Conservation (phyloP, 2,888 invertebrate species). For the Ochlodes sylvanus region DNA sequence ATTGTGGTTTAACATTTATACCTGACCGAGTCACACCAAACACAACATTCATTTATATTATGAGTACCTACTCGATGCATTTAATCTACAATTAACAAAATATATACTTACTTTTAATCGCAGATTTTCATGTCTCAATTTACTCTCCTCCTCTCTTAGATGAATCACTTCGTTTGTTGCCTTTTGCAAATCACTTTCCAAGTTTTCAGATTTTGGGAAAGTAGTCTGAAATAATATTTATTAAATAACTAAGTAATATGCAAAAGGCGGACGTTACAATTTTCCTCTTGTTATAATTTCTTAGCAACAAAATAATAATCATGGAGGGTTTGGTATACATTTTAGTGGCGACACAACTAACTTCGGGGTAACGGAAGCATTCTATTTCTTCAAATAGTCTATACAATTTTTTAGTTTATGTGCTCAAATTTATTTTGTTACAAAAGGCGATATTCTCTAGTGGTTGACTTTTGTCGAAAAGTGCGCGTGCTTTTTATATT, state of each 20-base stretch:
- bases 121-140: conserved; percentile 93
- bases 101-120: conserved; percentile 89
- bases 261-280: conserved; percentile 27
- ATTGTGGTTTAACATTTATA: conserved; percentile 34
- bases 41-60: conserved; percentile 30
- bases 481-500: too few relatives aligned
- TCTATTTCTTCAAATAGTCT: too few relatives aligned
- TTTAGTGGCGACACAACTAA: background rate
- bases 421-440: too few relatives aligned
- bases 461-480: too few relatives aligned
- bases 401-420: too few relatives aligned
- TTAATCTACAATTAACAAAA: conserved; percentile 11
- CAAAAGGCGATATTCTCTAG: too few relatives aligned
- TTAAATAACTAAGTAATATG: conserved; percentile 34
- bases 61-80: conserved; percentile 20
- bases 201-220: conserved; percentile 72
- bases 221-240: conserved; percentile 62
- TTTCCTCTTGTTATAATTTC: conserved; percentile 18
- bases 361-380: too few relatives aligned
- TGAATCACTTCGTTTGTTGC: conserved; percentile 90
- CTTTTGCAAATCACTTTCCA: conserved; percentile 85
- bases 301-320: conserved; percentile 31
- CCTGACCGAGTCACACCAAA: conserved; percentile 38
- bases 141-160: conserved; percentile 91
- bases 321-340: conserved; percentile 11